phyloP scores from a whole-genome alignment of 53 echinoderm and acorn worm genomes.

The Echinometra lucunter region DNA sequence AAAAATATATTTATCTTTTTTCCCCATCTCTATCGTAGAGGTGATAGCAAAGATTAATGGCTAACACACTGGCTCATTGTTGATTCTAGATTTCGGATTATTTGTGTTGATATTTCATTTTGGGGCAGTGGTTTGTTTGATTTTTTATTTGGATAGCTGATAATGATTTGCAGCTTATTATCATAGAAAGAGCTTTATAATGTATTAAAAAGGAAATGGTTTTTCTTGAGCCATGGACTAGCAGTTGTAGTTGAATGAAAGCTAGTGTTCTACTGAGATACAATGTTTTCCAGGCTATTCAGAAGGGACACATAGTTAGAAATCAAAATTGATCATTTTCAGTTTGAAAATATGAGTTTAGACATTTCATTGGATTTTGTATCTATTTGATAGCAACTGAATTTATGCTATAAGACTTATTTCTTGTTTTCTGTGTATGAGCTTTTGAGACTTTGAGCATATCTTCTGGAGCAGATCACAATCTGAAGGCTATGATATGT shows the following conservation, averaged over 20 bases:
- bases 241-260: too few species aligned
- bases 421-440: not conserved
- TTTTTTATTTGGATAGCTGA: not conserved
- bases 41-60: constrained; percentile 20
- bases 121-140: constrained; percentile 17
- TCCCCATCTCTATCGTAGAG: constrained; percentile 9
- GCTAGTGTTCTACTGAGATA: too few species aligned
- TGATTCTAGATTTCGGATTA: constrained; percentile 5
- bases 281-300: not conserved
- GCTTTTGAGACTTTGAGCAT: not conserved
- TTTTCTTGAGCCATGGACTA: too few species aligned
- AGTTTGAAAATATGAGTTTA: not conserved
- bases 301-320: not conserved
- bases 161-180: not conserved
- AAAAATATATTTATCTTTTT: constrained; percentile 26
- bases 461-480: not conserved
- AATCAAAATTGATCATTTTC: not conserved
- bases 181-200: not conserved
- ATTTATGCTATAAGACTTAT: not conserved
- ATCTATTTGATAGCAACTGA: not conserved
- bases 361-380: not conserved
- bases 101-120: constrained; percentile 28
- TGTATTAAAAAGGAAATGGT: too few species aligned
- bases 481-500: not conserved
- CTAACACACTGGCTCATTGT: not conserved